Evolutionary conservation across 2,797 vertebrate genomes (phyloP), one percentile per base, ranked within the genome.

Genomic region (Notoglanidium macrostoma): DNA sequence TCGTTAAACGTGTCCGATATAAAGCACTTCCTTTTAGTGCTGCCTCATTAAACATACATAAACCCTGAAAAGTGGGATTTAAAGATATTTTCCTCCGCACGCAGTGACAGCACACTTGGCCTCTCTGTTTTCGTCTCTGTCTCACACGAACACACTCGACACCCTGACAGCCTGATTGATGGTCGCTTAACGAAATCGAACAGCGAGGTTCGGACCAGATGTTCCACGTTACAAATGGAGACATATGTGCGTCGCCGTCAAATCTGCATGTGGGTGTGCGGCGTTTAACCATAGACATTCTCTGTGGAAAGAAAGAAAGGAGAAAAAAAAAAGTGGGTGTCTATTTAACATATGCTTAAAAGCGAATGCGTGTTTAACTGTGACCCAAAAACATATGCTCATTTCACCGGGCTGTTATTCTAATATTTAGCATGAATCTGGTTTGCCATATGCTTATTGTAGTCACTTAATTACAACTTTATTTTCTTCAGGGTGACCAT

Each of bases 161-260:
- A 59, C 67, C 85, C 70, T 87, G 70, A 87, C 87, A 85, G 35
- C 32, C 49, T 96, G 95, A 96, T 94, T 95, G 95, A 96, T 96
- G 95, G 94, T 89, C 89, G 90, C 90, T 90, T 95, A 95, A 96
- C 92, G 90, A 88, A 87, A 91, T 92, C 88, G 92, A 95, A 94
- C 95, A 91, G 91, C 93, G 91, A 93, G 93, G 92, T 94, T 94
- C 91, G 92, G 93, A 95, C 95, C 95, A 96, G 95, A 95, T 96
- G 95, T 95, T 94, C 91, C 85, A 89, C 86, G 89, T 90, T 84
- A 92, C 89, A 94, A 93, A 85, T 91, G 90, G 91, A 68, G 92
- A 88, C 88, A 88, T 89, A 89, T 90, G 89, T 80, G 73, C 85
- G 68, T 88, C 83, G 78, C 82, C 73, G 82, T 85, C 76, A 81